Percentiles rank a stretch among this genome's conserved stretches.
phyloP scores from a whole-genome alignment of 2,113 vertebrate genomes.

The Crotalus helleri region DNA sequence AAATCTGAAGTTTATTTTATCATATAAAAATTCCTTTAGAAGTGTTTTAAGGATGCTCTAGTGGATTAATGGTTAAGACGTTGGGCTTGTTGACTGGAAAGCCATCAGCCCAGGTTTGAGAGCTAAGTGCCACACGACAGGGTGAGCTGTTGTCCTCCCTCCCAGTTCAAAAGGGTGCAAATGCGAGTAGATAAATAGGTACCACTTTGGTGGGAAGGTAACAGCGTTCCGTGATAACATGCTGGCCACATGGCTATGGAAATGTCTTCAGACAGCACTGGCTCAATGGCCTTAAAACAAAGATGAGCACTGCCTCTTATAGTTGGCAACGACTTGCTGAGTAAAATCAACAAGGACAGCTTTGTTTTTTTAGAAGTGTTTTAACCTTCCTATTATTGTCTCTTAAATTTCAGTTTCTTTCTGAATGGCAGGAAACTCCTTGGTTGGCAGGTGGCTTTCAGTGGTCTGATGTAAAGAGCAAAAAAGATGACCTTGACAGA shows the following conservation, averaged over 20 bases:
- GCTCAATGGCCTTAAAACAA: background rate
- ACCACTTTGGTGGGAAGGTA: background rate
- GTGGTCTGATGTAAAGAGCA: background rate
- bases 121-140: background rate
- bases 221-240: background rate
- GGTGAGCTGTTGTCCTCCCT: background rate
- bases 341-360: background rate
- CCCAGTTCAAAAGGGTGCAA: background rate
- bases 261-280: background rate
- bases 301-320: background rate
- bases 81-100: background rate
- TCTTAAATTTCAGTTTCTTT: background rate
- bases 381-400: background rate
- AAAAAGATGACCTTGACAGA: background rate
- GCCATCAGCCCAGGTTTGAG: background rate
- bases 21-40: background rate
- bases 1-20: background rate
- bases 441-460: background rate
- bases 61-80: background rate
- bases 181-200: background rate
- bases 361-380: background rate
- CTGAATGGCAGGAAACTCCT: background rate
- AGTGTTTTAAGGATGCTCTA: background rate
- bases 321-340: background rate
- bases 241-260: background rate